A percentile compares a stretch with the other conserved stretches of the same genome.
Conservation (phyloP, 92 coral and sea anemone species). For the Ricordea florida region DNA sequence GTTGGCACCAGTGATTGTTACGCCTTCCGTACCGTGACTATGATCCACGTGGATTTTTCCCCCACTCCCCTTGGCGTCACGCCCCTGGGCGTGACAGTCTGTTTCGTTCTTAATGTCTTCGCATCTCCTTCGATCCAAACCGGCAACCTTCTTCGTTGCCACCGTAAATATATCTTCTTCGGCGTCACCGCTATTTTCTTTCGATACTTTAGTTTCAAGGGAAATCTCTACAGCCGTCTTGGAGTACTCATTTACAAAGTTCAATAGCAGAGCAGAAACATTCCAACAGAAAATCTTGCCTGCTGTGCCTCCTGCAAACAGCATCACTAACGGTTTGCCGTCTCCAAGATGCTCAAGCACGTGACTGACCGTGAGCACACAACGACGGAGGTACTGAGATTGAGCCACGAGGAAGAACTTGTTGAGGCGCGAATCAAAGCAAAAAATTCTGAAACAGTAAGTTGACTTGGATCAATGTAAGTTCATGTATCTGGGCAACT, state of each 20-base stretch:
- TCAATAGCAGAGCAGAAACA: conserved; percentile 57
- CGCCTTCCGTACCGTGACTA: no score
- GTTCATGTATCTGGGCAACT: no score
- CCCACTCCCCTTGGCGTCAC: no score
- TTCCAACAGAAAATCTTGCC: conserved; percentile 91
- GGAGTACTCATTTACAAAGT: conserved; percentile 32
- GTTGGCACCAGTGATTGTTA: no score
- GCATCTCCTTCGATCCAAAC: no score
- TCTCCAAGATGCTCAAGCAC: conserved; percentile 33
- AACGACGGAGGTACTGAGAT: conserved; percentile 77
- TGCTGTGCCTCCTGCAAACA: conserved; percentile 94
- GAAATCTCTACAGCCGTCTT: background rate
- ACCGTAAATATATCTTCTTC: background rate
- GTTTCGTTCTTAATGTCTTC: no score
- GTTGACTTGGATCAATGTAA: background rate
- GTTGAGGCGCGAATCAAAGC: conserved; percentile 67
- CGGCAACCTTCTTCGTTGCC: no score
- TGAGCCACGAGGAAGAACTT: conserved; percentile 72
- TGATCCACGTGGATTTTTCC: no score
- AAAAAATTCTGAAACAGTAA: conserved; percentile 57
- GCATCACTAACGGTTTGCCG: conserved; percentile 44
- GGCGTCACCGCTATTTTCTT: background rate
- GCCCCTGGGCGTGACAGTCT: no score
- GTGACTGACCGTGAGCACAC: conserved; percentile 78
- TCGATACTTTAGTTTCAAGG: background rate